Conservation (phyloP, 2,797 vertebrate species). For the Heliangelus exortis region DNA sequence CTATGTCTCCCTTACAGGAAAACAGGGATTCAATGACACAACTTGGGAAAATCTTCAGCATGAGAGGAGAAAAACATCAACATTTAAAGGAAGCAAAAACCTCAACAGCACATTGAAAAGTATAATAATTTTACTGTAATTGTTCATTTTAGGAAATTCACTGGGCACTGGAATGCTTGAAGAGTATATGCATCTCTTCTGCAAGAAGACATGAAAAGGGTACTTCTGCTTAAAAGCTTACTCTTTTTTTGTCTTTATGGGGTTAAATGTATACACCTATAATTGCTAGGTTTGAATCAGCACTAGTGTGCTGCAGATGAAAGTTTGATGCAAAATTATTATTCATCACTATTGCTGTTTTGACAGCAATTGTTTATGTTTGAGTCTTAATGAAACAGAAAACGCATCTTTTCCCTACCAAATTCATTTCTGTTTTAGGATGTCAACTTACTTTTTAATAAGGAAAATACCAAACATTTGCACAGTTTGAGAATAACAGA, state of each 20-base stretch:
- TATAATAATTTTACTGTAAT: not conserved
- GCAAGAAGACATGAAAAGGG: not conserved
- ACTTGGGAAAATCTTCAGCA: not conserved
- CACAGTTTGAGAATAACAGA: not conserved
- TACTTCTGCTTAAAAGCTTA: not conserved
- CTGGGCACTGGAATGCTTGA: not conserved
- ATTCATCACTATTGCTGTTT: not conserved
- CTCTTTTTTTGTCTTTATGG: not conserved
- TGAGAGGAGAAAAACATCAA: not conserved
- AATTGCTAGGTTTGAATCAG: not conserved
- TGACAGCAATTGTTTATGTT: not conserved
- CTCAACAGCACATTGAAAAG: not conserved
- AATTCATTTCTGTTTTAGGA: not conserved
- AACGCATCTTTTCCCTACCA: not conserved
- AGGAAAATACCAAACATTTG: not conserved
- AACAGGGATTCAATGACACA: not conserved
- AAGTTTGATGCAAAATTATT: not conserved
- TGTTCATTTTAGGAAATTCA: not conserved
- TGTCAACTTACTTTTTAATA: not conserved
- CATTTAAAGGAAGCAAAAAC: not conserved
- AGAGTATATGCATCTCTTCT: not conserved
- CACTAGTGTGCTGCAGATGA: not conserved
- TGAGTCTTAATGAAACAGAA: not conserved
- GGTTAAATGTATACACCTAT: not conserved
- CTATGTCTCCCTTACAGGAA: not conserved